Percentiles rank a stretch among this genome's conserved stretches.
Evolutionary conservation across 2,888 invertebrate genomes (phyloP).

Genomic region (Sipha maydis): DNA sequence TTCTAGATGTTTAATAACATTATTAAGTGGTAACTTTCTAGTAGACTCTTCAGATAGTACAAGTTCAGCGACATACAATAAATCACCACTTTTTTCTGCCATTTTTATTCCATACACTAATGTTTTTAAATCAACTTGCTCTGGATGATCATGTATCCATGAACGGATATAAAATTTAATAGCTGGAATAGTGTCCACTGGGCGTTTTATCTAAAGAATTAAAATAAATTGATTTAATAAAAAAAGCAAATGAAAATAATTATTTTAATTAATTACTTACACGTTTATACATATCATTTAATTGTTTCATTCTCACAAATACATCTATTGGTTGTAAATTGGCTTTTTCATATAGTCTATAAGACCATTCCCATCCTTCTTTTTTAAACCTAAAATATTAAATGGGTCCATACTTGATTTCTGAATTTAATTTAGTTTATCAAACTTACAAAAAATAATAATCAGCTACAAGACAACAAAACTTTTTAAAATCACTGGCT

Average conservation of each 20-base stretch:
- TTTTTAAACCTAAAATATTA: conserved; percentile 41
- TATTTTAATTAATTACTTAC: conserved; percentile 12
- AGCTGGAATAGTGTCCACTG: conserved; percentile 40
- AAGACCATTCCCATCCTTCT: conserved; percentile 52
- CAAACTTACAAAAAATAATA: conserved; percentile 67
- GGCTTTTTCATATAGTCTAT: conserved; percentile 46
- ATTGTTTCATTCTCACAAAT: conserved; percentile 57
- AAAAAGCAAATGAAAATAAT: background rate
- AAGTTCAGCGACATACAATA: conserved; percentile 50
- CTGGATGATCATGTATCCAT: conserved; percentile 44
- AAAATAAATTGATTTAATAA: conserved; percentile 3
- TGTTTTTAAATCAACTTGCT: conserved; percentile 48
- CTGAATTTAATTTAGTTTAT: background rate
- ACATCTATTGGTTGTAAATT: conserved; percentile 53
- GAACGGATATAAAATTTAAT: conserved; percentile 49
- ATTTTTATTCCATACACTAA: conserved; percentile 48
- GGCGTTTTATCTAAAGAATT: conserved; percentile 37
- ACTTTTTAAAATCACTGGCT: conserved; percentile 66
- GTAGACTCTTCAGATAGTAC: conserved; percentile 37
- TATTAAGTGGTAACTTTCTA: conserved; percentile 50
- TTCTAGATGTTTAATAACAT: conserved; percentile 50
- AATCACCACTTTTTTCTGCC: conserved; percentile 56
- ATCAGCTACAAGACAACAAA: conserved; percentile 72
- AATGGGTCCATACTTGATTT: background rate
- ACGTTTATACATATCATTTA: conserved; percentile 48